Evolutionary conservation across 2,888 invertebrate species (phyloP), one percentile per base, ranked within the genome.

Genomic region (Eristalis pertinax): DNA sequence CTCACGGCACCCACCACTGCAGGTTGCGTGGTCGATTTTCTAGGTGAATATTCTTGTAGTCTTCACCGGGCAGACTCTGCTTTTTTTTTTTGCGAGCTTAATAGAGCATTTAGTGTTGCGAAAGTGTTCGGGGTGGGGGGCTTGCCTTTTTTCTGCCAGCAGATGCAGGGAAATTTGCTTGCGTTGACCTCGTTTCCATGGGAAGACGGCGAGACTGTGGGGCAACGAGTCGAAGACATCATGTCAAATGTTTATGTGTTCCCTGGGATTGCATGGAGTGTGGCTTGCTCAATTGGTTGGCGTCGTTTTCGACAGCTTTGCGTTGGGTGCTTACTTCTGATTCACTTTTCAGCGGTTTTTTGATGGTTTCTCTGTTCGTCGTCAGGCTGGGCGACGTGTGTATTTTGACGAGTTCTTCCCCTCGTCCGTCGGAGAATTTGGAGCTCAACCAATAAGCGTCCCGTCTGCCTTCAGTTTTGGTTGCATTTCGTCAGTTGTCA

Each of bases 51-150:
- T 85, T 70, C 81, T 65, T 82, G 65, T 80, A 63, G 15, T 10
- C 29, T 43, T 24, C 56, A 26, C 8, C 64, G 56, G 60, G 29
- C 24, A 56, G 63, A 62, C 38, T 63, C 50, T 50, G 26, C 2
- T 7, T 50, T n/a, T 50, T 50, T 15, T 74, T 50, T 74, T 50
- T 15, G 13, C 29, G 19, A 65, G 75, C 72, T 86, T 67, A 86
- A 79, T 83, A 86, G 86, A 86, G 86, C 82, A 79, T 78, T 86
- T 63, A 79, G 38, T 86, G 41, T 83, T 82, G 72, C 56, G 82
- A 63, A 74, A 86, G 38, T 15, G 41, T 35, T 69, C 74, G n/a
- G n/a, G n/a, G n/a, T n/a, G n/a, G 38, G 32, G 43, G 5, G 29
- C 4, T 29, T 32, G 7, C 32, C 35, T 60, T 11, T 4, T 11